Evolutionary conservation across 64 coral and sea anemone genomes (phyloP).

Genomic region (Montipora capricornis): DNA sequence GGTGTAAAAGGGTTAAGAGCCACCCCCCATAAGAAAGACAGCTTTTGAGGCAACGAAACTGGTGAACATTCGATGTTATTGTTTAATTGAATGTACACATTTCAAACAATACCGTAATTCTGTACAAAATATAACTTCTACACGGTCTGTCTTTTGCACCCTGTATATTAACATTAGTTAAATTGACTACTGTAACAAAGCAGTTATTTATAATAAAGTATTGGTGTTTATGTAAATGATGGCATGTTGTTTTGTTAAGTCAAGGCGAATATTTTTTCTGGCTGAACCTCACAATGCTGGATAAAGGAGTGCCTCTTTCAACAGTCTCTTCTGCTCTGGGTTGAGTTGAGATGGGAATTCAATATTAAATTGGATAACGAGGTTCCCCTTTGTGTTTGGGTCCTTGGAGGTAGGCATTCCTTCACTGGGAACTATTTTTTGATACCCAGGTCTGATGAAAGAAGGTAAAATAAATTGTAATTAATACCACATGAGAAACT

Average conservation of each 20-base stretch:
- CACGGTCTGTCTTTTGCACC: neutral
- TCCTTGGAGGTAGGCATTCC: conserved; percentile 94
- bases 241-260: too few species aligned
- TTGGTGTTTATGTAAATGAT: neutral
- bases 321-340: conserved; percentile 95
- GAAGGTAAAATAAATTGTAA: neutral
- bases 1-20: too few species aligned
- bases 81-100: neutral
- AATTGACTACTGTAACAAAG: neutral
- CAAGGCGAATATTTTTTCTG: neutral
- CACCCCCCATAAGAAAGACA: too few species aligned
- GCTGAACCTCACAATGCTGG: neutral
- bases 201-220: neutral
- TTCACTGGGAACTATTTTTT: conserved; percentile 87
- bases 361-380: conserved; percentile 96
- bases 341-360: conserved; percentile 91
- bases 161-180: neutral
- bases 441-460: conserved; percentile 85
- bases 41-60: too few species aligned
- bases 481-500: too few species aligned
- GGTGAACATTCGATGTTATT: neutral
- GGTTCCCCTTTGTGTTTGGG: conserved; percentile 80
- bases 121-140: conserved; percentile 51
- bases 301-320: conserved; percentile 93
- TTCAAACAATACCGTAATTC: neutral